Conservation (phyloP, 2,888 invertebrate species). For the Orthonychiurus folsomi region DNA sequence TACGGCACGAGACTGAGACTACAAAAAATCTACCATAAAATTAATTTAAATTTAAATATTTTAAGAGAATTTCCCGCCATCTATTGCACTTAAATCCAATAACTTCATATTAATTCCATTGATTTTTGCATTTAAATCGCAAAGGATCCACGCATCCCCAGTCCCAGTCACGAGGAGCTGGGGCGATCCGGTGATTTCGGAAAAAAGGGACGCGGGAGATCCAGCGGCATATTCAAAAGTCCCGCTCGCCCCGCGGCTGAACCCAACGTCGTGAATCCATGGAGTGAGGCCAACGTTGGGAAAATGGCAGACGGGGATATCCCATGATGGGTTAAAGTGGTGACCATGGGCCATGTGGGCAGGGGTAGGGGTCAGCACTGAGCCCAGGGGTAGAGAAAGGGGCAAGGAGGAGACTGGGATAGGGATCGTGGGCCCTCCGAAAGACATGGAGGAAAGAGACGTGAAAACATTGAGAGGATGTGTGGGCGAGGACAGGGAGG, state of each 20-base stretch:
- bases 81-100: no score
- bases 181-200: constrained; percentile 19
- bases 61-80: no score
- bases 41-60: no score
- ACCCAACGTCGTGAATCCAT: constrained; percentile 28
- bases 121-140: no score
- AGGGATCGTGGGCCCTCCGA: constrained; percentile 37
- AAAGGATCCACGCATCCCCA: no score
- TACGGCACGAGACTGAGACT: no score
- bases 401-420: constrained; percentile 37
- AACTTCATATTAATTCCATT: no score
- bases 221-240: constrained; percentile 29
- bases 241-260: constrained; percentile 20
- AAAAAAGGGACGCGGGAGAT: constrained; percentile 38
- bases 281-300: constrained; percentile 37
- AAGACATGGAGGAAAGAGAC: constrained; percentile 22
- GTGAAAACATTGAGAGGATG: constrained; percentile 27
- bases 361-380: constrained; percentile 30
- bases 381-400: constrained; percentile 23
- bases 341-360: constrained; percentile 28
- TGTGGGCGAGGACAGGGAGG: constrained; percentile 29
- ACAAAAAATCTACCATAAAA: no score
- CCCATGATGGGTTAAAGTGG: constrained; percentile 28
- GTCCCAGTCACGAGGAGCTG: no score
- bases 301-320: constrained; percentile 31